Evolutionary conservation across 2,888 invertebrate genomes (phyloP), one percentile per base, ranked within the genome.

Genomic region (Penaeus monodon): DNA sequence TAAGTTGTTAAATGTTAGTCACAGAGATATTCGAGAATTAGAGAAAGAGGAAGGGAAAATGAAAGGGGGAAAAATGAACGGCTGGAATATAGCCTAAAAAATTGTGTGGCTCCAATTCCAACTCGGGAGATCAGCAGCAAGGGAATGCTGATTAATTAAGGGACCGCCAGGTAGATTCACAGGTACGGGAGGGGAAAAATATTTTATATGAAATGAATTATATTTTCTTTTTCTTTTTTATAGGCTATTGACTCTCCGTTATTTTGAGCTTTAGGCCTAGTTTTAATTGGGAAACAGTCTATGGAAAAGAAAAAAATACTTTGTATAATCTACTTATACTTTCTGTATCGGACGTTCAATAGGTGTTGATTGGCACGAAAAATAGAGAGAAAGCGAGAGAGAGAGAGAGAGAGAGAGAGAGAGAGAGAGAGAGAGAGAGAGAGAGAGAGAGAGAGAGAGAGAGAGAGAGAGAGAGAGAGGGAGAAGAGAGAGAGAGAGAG

Each of bases 81-180:
- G 10, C 29, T 68, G 68, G 68, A 29, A 29, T n/a, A 29, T 27
- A 29, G 17, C 12, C n/a, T 20, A 12, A 12, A 29, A 29, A 68
- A 29, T 38, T 68, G 68, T n/a, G 68, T n/a, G 68, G 22, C n/a
- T n/a, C 27, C 27, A 68, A 29, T 29, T 27, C 12, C 27, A 29
- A 68, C 27, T 68, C 27, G 68, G 68, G 68, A 29, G 68, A 68
- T 49, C 49, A 29, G 22, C 27, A 29, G 12, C n/a, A n/a, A 20
- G 29, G 68, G 68, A 68, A 68, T 68, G 68, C 27, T n/a, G 68
- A 68, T n/a, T n/a, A 68, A 29, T 68, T 68, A 68, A 68, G 68
- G 68, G 68, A 27, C 68, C 27, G n/a, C 68, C 29, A 68, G 29
- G 68, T 68, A 20, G 29, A 12, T 68, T 68, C 68, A 68, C 68